Conservation (phyloP, 2,888 invertebrate species). For the Lithophane ornitopus region DNA sequence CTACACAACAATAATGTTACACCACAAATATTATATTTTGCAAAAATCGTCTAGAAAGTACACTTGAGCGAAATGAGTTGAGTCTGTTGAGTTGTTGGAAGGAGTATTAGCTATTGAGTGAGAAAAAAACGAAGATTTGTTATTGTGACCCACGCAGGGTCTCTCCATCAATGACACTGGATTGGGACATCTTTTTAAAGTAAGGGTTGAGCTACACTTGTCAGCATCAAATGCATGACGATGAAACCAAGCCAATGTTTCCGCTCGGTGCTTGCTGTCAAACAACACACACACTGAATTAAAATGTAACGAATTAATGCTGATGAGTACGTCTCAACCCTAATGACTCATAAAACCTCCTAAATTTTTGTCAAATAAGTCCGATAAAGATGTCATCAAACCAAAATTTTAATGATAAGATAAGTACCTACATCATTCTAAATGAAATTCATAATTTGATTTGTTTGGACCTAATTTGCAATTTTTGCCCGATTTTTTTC, state of each 20-base stretch:
- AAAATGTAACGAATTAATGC: no score
- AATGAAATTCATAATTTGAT: slow-evolving; percentile 18
- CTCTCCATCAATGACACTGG: slow-evolving; percentile 16
- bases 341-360: slow-evolving; percentile 6
- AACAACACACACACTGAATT: not conserved
- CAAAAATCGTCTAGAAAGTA: slow-evolving; percentile 33
- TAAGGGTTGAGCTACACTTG: not conserved
- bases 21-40: slow-evolving; percentile 26
- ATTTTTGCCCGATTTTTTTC: slow-evolving; percentile 41
- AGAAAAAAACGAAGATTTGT: not conserved
- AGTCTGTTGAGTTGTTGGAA: slow-evolving; percentile 3
- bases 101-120: not conserved
- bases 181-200: not conserved
- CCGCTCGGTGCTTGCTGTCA: not conserved
- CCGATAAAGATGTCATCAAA: slow-evolving; percentile 1
- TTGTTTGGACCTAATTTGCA: slow-evolving; percentile 31
- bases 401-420: not conserved
- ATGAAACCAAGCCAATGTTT: not conserved
- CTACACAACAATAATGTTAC: slow-evolving; percentile 33
- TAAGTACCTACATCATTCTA: slow-evolving; percentile 11
- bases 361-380: slow-evolving; percentile 1
- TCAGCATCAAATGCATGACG: not conserved
- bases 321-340: not conserved
- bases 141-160: slow-evolving; percentile 8
- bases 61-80: slow-evolving; percentile 48